Percentiles rank a stretch among this genome's conserved stretches.
Evolutionary conservation across 1,140 invertebrate genomes (phyloP).

Genomic region (Danaus plexippus): DNA sequence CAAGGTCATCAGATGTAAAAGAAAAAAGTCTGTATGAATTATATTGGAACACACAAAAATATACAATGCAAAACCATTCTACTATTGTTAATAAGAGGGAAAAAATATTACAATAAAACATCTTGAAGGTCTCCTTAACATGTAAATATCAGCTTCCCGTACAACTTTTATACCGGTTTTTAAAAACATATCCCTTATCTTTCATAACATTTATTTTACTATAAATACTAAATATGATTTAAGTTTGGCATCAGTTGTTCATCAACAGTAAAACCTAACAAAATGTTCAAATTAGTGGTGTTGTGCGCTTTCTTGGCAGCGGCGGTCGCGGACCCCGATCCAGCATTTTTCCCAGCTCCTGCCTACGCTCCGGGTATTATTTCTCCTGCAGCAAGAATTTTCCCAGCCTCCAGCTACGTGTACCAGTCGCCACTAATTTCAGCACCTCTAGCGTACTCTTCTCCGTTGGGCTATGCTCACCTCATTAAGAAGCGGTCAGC

Average conservation of each 20-base stretch:
- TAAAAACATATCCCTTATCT: conserved; percentile 54
- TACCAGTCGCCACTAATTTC: conserved; percentile 33
- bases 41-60: no score
- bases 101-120: no score
- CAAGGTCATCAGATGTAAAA: no score
- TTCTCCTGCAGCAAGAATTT: conserved; percentile 44
- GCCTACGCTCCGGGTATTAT: conserved; percentile 51
- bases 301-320: conserved; percentile 71
- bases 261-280: conserved; percentile 53
- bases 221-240: conserved; percentile 51
- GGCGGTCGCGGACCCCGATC: conserved; percentile 51
- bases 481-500: conserved; percentile 53
- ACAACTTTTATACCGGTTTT: conserved; percentile 54
- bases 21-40: no score
- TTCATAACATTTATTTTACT: conserved; percentile 40
- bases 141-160: conserved; percentile 63
- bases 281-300: conserved; percentile 75
- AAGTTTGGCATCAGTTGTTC: conserved; percentile 53
- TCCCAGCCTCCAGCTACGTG: conserved; percentile 54
- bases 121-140: no score
- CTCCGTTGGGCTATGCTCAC: conserved; percentile 33
- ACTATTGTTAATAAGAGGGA: no score
- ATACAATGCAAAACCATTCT: no score
- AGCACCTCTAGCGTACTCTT: conserved; percentile 38
- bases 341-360: conserved; percentile 25